Evolutionary conservation across 2,797 vertebrate genomes (phyloP).

Genomic region (Muscicapa comitata): DNA sequence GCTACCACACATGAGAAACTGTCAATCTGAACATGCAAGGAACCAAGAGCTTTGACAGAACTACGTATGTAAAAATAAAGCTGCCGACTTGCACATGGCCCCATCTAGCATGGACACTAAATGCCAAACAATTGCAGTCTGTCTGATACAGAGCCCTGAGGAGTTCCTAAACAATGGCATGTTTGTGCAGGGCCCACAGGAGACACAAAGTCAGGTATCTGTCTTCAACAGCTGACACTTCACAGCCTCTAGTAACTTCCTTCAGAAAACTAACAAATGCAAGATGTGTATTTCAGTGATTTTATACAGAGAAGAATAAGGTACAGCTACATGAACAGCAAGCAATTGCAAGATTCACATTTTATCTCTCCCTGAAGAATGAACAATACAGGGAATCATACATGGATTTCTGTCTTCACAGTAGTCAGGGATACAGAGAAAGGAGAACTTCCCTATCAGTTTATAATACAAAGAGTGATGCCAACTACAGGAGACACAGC

Average conservation of each 20-base stretch:
- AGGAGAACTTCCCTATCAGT: not conserved
- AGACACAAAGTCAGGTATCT: not conserved
- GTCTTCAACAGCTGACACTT: not conserved
- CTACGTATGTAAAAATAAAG: not conserved
- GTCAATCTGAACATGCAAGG: not conserved
- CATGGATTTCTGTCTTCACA: not conserved
- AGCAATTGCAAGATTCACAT: not conserved
- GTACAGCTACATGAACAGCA: not conserved
- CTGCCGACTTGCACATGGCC: not conserved
- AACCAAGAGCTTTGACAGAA: not conserved
- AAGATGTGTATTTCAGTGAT: not conserved
- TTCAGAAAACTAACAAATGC: not conserved
- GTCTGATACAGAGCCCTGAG: not conserved
- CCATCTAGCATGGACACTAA: not conserved
- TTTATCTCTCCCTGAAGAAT: not conserved
- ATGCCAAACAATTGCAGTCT: not conserved
- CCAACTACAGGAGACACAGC: not conserved
- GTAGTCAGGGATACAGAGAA: not conserved
- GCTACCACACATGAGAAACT: not conserved
- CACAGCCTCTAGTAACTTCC: not conserved
- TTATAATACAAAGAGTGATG: not conserved
- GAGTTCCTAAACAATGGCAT: not conserved
- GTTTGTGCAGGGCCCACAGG: not conserved
- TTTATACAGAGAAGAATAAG: not conserved
- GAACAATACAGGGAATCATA: not conserved